These are phyloP conservation scores for Bolborhynchus lineola DNA, from an alignment of 2,113 vertebrate species.

Conservation along the genomic window DNA sequence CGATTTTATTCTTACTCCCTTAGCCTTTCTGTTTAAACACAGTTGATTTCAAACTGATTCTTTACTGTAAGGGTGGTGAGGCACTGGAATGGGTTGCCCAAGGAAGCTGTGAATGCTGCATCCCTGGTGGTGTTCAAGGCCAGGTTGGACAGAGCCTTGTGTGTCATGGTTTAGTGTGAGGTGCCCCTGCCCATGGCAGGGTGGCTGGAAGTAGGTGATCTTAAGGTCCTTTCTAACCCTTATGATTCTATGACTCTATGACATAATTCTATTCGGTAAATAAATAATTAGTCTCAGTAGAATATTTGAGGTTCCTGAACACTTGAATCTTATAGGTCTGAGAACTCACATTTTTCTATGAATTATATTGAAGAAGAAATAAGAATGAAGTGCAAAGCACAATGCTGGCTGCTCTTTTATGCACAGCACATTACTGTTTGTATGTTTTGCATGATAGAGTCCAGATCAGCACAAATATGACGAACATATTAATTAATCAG, in stretches of 20 bases:
- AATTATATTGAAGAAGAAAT: not conserved
- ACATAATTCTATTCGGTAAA: not conserved
- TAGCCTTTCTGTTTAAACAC: not conserved
- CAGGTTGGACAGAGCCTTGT: too few species aligned
- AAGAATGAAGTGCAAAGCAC: not conserved
- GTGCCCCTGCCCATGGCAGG: not conserved
- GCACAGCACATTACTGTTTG: not conserved
- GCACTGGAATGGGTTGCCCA: too few species aligned
- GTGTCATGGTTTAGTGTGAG: too few species aligned
- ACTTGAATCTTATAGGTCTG: not conserved
- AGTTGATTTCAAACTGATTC: not conserved
- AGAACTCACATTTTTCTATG: not conserved
- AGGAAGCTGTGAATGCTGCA: too few species aligned
- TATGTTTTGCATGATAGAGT: not conserved
- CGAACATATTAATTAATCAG: not conserved
- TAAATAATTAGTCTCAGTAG: not conserved
- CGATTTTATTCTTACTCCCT: not conserved
- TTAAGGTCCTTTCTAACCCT: not conserved
- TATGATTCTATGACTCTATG: not conserved
- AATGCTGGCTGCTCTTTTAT: not conserved
- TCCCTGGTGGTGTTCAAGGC: too few species aligned
- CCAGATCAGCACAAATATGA: not conserved
- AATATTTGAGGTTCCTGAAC: not conserved
- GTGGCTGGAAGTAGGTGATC: not conserved
- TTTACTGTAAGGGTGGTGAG: too few species aligned